Evolutionary conservation across 2,797 vertebrate species (phyloP), one percentile per base, ranked within the genome.

Genomic region (Lithobates sylvaticus): DNA sequence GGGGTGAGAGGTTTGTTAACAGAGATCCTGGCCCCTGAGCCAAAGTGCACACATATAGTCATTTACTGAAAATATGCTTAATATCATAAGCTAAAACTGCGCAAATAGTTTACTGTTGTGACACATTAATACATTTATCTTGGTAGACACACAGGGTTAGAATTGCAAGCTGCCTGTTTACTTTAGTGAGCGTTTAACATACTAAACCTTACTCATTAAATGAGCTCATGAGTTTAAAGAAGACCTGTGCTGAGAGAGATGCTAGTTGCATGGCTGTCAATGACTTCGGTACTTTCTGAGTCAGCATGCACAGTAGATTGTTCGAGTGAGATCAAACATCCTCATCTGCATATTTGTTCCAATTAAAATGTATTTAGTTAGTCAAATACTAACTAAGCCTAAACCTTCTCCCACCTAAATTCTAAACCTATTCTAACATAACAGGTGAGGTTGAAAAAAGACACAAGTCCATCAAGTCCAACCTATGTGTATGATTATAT

Each of bases 1-100:
- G 47, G 47, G 12, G 78, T 36, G 84, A 65, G 39, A 18, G n/a
- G 26, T 86, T 80, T 86, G 84, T 86, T 86, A 81, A 81, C 78
- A 44, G 18, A 29, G 65, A 76, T 81, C 70, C 21, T 18, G 68
- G 71, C 44, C 8, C 21, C 36, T 21, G 34, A 84, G 84, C 65
- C 81, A 82, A 81, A 81, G 74, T 71, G 65, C 61, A 18, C 26
- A 16, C 16, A 16, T 75, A 1, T 32, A 72, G 44, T 70, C 18
- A 76, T 76, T 81, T 65, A 72, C 27, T 26, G 76, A 81, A 29
- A 39, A 86, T 65, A 34, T 39, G 39, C 18, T 73, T 75, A 50
- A 75, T 80, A 36, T 29, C 39, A 47, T 61, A 36, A 10, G 27
- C 64, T 72, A 16, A 58, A 73, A 75, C 23, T 29, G 78, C 29